phyloP scores from a whole-genome alignment of 2,113 vertebrate genomes.

The Athene cunicularia region DNA sequence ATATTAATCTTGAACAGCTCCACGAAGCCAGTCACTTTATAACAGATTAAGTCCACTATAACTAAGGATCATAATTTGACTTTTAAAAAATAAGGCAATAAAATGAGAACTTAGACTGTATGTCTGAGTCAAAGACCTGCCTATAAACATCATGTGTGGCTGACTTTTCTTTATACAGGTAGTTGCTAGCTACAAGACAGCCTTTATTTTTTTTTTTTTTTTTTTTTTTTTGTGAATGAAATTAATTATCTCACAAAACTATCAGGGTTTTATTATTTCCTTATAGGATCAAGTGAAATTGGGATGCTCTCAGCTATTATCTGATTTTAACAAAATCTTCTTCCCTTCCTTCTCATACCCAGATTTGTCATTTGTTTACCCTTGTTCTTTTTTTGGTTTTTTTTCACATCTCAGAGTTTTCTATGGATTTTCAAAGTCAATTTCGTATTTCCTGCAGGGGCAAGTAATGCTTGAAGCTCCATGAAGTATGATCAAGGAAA shows the following conservation, averaged over 20 bases:
- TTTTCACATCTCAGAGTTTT: background rate
- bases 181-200: background rate
- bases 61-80: background rate
- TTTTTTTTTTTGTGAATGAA: background rate
- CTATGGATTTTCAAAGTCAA: background rate
- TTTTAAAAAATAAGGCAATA: background rate
- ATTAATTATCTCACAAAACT: background rate
- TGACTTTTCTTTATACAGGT: background rate
- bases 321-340: background rate
- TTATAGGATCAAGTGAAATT: background rate
- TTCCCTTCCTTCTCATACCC: background rate
- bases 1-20: background rate
- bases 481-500: background rate
- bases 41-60: background rate
- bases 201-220: background rate
- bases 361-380: background rate
- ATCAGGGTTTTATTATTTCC: background rate
- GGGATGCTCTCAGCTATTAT: background rate
- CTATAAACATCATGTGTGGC: background rate
- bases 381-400: background rate
- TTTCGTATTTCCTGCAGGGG: background rate
- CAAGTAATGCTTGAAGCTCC: background rate
- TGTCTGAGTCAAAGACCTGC: background rate
- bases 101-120: background rate
- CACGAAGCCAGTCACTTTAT: background rate